phyloP scores from a whole-genome alignment of 2,113 vertebrate genomes.

The Onychorhynchus coronatus region DNA sequence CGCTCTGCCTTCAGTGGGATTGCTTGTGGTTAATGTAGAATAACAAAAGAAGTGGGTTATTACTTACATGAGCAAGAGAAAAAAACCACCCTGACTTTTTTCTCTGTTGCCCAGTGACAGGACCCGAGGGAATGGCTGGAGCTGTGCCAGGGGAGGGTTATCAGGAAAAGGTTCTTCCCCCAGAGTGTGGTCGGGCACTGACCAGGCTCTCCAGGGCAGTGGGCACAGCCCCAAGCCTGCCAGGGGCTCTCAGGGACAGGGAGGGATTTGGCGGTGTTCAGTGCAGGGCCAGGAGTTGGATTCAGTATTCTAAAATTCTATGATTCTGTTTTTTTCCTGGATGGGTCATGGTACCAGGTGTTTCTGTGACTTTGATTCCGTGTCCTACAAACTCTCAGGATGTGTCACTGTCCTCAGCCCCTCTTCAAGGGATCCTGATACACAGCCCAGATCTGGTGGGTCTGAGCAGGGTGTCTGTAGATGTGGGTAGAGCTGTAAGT shows the following conservation, averaged over 20 bases:
- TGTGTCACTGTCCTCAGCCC: fast-evolving
- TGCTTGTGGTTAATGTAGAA: background rate
- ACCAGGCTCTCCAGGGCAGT: background rate
- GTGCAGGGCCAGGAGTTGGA: fast-evolving
- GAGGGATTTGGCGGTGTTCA: background rate
- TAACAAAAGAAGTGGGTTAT: background rate
- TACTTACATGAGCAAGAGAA: background rate
- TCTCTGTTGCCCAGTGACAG: background rate
- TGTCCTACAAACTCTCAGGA: background rate
- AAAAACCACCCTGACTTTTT: background rate
- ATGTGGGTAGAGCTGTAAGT: fast-evolving
- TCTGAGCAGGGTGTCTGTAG: too few relatives aligned
- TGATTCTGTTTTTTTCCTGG: background rate
- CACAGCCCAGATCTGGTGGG: background rate
- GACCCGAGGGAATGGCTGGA: fast-evolving
- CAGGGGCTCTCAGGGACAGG: background rate
- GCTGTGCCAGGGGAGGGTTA: fast-evolving
- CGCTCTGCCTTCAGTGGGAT: background rate
- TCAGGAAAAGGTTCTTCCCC: background rate
- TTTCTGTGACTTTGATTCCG: background rate
- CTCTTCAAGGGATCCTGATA: background rate
- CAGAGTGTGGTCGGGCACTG: background rate
- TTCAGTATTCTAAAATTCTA: background rate
- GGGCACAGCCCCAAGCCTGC: background rate
- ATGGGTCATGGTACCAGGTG: too few relatives aligned